Evolutionary conservation across 2,113 vertebrate genomes (phyloP).

Genomic region (Genyomyrus donnyi): DNA sequence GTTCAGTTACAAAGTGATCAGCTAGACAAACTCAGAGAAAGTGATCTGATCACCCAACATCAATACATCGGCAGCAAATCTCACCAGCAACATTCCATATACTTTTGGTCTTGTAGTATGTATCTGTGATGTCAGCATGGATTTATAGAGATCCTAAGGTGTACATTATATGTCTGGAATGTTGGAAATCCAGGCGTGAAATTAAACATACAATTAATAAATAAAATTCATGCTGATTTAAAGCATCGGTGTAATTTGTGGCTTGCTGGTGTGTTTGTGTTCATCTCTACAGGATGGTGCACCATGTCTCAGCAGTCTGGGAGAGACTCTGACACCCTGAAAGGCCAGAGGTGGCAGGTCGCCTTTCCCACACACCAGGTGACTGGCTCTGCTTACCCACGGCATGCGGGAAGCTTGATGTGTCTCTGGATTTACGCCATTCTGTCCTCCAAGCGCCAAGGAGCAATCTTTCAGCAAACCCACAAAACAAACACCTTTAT

Average conservation of each 20-base stretch:
- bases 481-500: background rate
- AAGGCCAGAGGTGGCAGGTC: background rate
- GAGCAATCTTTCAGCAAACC: background rate
- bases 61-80: background rate
- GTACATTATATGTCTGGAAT: background rate
- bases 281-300: background rate
- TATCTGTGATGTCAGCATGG: background rate
- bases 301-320: background rate
- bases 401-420: background rate
- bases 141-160: background rate
- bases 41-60: background rate
- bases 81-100: background rate
- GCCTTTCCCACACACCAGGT: background rate
- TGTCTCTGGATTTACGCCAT: background rate
- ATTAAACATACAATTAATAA: background rate
- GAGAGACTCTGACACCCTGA: background rate
- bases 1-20: background rate
- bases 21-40: background rate
- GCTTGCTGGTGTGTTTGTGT: background rate
- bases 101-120: background rate
- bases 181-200: background rate
- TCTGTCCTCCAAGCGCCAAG: background rate
- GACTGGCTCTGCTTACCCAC: background rate
- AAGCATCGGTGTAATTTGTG: background rate
- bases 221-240: background rate